These are phyloP conservation scores for Venturia canescens DNA, from an alignment of 1,140 invertebrate genomes.

Conservation along the genomic window DNA sequence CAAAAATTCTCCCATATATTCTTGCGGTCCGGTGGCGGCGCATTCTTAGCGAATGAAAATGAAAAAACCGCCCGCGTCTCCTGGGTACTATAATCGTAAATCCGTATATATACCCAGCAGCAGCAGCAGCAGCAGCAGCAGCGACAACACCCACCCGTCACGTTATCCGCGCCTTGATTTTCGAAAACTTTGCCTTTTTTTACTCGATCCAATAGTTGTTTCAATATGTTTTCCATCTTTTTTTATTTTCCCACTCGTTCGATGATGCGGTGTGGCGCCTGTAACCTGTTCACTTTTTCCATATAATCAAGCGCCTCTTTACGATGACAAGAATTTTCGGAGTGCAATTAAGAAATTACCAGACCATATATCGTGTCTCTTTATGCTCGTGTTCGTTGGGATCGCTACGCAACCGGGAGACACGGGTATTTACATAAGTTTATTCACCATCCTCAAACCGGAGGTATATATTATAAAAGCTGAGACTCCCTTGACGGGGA, in stretches of 20 bases:
- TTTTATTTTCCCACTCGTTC: constrained; percentile 4
- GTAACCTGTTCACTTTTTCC: constrained; percentile 50
- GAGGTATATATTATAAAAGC: constrained; percentile 3
- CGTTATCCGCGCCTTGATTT: not conserved
- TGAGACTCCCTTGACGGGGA: constrained; percentile 12
- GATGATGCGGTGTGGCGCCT: constrained; percentile 63
- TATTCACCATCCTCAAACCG: constrained; percentile 31
- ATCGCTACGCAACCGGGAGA: constrained; percentile 40
- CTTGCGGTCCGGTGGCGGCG: too few relatives aligned
- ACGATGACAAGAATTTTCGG: constrained; percentile 76
- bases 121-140: too few relatives aligned
- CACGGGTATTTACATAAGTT: constrained; percentile 65
- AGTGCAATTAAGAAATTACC: constrained; percentile 77
- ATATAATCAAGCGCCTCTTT: constrained; percentile 72
- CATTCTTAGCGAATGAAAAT: too few relatives aligned
- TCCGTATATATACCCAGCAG: too few relatives aligned
- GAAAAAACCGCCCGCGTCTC: too few relatives aligned
- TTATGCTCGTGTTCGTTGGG: constrained; percentile 64
- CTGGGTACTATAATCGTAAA: too few relatives aligned
- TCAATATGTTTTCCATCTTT: not conserved
- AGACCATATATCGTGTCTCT: constrained; percentile 73
- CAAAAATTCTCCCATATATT: constrained; percentile 13
- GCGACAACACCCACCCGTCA: not conserved
- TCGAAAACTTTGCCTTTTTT: not conserved
- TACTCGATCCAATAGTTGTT: not conserved